Percentiles rank a stretch among this genome's conserved stretches.
phyloP scores from a whole-genome alignment of 2,113 vertebrate species.

The Phodopus roborovskii region DNA sequence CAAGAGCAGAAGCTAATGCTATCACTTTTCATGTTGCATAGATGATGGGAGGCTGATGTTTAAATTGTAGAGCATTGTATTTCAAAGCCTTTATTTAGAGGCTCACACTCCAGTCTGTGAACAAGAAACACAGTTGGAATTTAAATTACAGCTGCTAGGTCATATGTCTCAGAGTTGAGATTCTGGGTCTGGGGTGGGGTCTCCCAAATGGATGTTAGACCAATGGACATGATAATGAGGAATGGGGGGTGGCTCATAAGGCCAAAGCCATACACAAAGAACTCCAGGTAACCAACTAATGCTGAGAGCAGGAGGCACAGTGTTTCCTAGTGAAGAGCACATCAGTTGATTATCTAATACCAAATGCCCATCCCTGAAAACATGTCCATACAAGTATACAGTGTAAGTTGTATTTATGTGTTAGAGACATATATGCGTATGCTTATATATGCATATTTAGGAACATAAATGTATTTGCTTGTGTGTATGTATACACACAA shows the following conservation, averaged over 20 bases:
- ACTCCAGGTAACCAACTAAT: no score
- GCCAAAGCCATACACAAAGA: background rate
- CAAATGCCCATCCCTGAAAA: background rate
- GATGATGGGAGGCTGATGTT: background rate
- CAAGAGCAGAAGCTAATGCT: background rate
- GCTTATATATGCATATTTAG: background rate
- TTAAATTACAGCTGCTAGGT: background rate
- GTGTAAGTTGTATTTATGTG: background rate
- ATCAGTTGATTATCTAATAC: background rate
- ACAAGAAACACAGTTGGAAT: background rate
- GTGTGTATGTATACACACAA: background rate
- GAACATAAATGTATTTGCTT: background rate
- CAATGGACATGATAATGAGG: no score
- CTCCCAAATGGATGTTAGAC: background rate
- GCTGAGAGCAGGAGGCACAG: background rate
- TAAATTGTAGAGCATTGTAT: background rate
- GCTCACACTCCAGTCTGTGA: background rate
- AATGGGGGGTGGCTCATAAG: background rate
- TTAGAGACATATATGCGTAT: background rate
- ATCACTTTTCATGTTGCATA: background rate
- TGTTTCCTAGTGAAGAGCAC: background rate
- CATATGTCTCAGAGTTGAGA: background rate
- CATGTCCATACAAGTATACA: background rate
- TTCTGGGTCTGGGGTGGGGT: background rate
- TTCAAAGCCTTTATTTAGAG: background rate